Evolutionary conservation across 2,888 invertebrate species (phyloP).

Genomic region (Pharmacophagus antenor): DNA sequence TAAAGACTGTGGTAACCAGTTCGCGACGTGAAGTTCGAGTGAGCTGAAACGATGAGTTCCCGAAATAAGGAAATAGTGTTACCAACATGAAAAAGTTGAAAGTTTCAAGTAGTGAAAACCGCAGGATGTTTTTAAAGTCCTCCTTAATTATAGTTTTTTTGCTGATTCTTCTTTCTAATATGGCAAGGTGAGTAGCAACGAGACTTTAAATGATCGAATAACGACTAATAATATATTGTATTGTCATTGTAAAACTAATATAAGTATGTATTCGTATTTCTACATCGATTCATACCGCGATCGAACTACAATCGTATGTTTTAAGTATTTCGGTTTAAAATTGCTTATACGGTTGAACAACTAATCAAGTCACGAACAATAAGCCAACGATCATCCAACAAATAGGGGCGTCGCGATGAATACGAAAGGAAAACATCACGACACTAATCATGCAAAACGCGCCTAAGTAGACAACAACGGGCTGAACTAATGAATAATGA

Average conservation of each 20-base stretch:
- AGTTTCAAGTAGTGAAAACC: constrained; percentile 49
- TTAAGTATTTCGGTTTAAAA: constrained; percentile 33
- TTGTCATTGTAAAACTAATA: constrained; percentile 2
- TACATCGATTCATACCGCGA: background rate
- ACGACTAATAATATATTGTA: background rate
- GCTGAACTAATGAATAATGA: constrained; percentile 50
- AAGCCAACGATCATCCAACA: constrained; percentile 41
- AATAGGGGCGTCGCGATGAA: constrained; percentile 52
- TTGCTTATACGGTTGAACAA: constrained; percentile 29
- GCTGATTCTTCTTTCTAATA: constrained; percentile 62
- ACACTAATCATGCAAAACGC: constrained; percentile 65
- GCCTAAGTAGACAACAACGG: constrained; percentile 54
- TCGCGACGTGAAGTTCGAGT: constrained; percentile 43
- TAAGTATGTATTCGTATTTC: constrained; percentile 5
- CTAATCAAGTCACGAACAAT: constrained; percentile 42
- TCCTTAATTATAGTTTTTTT: constrained; percentile 60
- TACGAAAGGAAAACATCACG: constrained; percentile 57
- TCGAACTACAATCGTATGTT: constrained; percentile 10
- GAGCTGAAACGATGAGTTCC: constrained; percentile 66
- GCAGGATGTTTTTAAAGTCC: constrained; percentile 69
- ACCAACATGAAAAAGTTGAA: constrained; percentile 70
- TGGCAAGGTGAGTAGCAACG: constrained; percentile 72
- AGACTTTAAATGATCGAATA: constrained; percentile 23
- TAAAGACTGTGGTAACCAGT: constrained; percentile 5
- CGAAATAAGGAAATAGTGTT: constrained; percentile 66